These are phyloP conservation scores for Villa cingulata DNA, from an alignment of 2,888 invertebrate genomes.

Conservation along the genomic window DNA sequence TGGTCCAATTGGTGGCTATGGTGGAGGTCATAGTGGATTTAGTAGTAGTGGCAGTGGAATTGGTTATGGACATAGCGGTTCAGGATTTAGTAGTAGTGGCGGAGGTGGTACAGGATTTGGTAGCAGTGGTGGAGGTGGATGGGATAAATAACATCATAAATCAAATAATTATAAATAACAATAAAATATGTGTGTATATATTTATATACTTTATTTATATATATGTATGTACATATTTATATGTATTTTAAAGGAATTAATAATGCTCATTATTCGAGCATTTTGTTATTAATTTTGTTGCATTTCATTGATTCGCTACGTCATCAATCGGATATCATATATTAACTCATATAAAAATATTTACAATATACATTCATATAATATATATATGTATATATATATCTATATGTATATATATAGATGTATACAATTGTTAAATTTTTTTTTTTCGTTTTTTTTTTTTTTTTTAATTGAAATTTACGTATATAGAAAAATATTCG, in stretches of 20 bases:
- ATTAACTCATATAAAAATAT: too few relatives aligned
- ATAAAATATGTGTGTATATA: too few relatives aligned
- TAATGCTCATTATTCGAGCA: slow-evolving; percentile 1
- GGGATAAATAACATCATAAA: slow-evolving; percentile 1
- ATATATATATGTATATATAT: too few relatives aligned
- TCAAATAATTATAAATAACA: too few relatives aligned
- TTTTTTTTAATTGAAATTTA: neutral
- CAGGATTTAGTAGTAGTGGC: slow-evolving; percentile 7
- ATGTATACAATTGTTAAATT: too few relatives aligned
- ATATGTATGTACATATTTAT: too few relatives aligned
- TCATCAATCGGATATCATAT: neutral
- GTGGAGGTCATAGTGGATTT: slow-evolving; percentile 8
- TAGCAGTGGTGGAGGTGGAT: slow-evolving; percentile 6
- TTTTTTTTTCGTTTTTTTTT: neutral
- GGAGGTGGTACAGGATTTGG: slow-evolving; percentile 7
- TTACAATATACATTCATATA: too few relatives aligned
- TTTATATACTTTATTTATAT: too few relatives aligned
- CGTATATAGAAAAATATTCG: too few relatives aligned
- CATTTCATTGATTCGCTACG: neutral
- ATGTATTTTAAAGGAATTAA: neutral
- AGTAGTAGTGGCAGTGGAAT: slow-evolving; percentile 3
- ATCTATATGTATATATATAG: too few relatives aligned
- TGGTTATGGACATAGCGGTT: slow-evolving; percentile 7
- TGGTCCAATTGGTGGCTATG: slow-evolving; percentile 25
- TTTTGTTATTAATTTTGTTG: slow-evolving; percentile 1